Conservation (phyloP, 2,113 vertebrate genomes). For the Phylloscopus whistleri region DNA sequence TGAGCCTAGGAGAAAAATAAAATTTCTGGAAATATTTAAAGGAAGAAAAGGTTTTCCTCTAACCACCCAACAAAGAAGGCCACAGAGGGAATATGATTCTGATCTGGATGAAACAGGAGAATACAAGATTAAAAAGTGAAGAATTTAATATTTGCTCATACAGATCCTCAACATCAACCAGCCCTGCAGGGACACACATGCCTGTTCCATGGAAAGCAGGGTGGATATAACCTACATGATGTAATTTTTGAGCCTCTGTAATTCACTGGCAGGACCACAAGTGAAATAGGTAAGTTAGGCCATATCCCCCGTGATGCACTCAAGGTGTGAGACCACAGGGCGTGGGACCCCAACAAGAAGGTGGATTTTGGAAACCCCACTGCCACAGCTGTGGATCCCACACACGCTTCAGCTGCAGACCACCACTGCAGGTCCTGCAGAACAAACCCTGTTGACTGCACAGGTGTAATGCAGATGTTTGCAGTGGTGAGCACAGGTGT, state of each 20-base stretch:
- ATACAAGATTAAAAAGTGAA: neutral
- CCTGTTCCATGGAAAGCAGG: neutral
- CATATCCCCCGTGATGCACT: accelerated
- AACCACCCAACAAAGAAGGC: neutral
- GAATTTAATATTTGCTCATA: neutral
- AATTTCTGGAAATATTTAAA: neutral
- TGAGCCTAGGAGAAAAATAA: neutral
- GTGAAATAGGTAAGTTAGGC: neutral
- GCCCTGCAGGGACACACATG: neutral
- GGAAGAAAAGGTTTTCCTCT: neutral
- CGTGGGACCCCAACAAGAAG: neutral
- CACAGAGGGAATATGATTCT: neutral
- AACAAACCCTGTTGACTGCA: neutral
- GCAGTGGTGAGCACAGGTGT: neutral
- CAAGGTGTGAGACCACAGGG: neutral
- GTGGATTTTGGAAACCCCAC: neutral
- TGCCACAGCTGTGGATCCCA: neutral
- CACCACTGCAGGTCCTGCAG: neutral
- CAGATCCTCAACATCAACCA: neutral
- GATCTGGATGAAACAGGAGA: neutral
- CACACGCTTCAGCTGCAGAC: neutral
- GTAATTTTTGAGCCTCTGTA: neutral
- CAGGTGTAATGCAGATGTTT: neutral
- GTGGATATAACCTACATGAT: neutral
- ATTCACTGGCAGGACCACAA: neutral